phyloP scores from a whole-genome alignment of 2,888 invertebrate genomes.

The Calameuta pallipes region DNA sequence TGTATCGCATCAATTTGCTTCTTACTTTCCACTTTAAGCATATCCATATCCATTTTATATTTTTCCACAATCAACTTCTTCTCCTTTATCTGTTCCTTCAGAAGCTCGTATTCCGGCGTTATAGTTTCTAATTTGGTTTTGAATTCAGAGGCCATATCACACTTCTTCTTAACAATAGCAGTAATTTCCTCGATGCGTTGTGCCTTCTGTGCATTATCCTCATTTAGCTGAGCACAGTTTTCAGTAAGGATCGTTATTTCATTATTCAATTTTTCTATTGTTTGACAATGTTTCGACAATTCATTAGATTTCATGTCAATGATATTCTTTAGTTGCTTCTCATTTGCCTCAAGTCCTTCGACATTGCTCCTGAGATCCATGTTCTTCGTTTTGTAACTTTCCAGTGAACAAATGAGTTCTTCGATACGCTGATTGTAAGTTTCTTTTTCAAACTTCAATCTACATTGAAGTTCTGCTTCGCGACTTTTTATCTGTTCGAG shows the following conservation, averaged over 20 bases:
- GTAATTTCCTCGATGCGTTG: constrained; percentile 59
- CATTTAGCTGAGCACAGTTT: constrained; percentile 61
- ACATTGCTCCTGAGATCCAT: constrained; percentile 46
- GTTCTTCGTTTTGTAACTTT: constrained; percentile 46
- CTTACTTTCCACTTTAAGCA: constrained; percentile 61
- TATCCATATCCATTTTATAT: constrained; percentile 62
- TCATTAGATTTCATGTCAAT: constrained; percentile 56
- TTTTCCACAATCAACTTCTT: constrained; percentile 48
- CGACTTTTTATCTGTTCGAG: constrained; percentile 38
- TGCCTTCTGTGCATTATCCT: constrained; percentile 60
- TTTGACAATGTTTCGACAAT: constrained; percentile 57
- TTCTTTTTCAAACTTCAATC: constrained; percentile 42
- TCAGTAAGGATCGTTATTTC: constrained; percentile 63
- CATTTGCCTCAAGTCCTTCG: constrained; percentile 49
- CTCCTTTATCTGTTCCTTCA: constrained; percentile 47
- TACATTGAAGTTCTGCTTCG: constrained; percentile 47
- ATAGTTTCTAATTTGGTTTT: constrained; percentile 52
- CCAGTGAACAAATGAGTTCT: constrained; percentile 38
- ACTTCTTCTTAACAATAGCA: constrained; percentile 49
- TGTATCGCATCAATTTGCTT: constrained; percentile 41
- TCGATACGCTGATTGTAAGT: constrained; percentile 41
- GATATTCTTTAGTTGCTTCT: constrained; percentile 59
- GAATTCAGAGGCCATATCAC: constrained; percentile 63
- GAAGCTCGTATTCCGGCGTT: constrained; percentile 48
- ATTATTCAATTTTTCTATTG: constrained; percentile 61